phyloP scores from a whole-genome alignment of 92 coral and sea anemone genomes.

The Heliopora coerulea region DNA sequence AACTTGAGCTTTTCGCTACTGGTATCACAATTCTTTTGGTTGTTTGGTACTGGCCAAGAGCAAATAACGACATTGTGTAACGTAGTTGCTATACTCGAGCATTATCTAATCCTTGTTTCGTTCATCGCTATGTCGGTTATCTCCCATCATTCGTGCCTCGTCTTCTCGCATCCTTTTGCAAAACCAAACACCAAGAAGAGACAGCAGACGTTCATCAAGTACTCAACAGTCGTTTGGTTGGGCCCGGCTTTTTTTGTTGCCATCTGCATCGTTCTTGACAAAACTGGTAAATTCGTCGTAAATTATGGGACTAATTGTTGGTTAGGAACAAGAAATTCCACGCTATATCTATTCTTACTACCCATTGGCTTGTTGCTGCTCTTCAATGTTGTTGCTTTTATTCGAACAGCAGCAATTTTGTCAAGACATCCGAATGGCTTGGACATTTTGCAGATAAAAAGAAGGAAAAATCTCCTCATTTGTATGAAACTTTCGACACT shows the following conservation, averaged over 20 bases:
- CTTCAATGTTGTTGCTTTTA: slow-evolving; percentile 46
- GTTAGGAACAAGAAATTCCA: slow-evolving; percentile 49
- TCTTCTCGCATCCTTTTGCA: slow-evolving; percentile 11
- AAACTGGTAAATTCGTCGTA: slow-evolving; percentile 48
- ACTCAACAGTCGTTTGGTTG: slow-evolving; percentile 60
- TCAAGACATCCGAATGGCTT: background rate
- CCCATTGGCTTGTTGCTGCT: slow-evolving; percentile 50
- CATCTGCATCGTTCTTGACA: slow-evolving; percentile 56
- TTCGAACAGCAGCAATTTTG: slow-evolving; percentile 40
- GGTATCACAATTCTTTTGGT: background rate
- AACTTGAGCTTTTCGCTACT: slow-evolving; percentile 20
- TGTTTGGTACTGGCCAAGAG: background rate
- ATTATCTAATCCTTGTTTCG: slow-evolving; percentile 29
- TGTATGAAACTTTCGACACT: background rate
- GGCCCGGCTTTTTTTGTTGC: slow-evolving; percentile 52
- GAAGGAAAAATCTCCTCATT: background rate
- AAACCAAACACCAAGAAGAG: background rate
- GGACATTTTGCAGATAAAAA: background rate
- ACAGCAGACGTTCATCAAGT: slow-evolving; percentile 20
- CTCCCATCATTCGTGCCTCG: slow-evolving; percentile 51
- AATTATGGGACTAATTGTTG: slow-evolving; percentile 69
- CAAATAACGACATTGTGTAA: background rate
- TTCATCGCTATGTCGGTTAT: slow-evolving; percentile 44
- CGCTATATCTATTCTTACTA: slow-evolving; percentile 47
- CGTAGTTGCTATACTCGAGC: slow-evolving; percentile 26